Evolutionary conservation across 2,113 vertebrate species (phyloP).

Genomic region (Paramisgurnus dabryanus): DNA sequence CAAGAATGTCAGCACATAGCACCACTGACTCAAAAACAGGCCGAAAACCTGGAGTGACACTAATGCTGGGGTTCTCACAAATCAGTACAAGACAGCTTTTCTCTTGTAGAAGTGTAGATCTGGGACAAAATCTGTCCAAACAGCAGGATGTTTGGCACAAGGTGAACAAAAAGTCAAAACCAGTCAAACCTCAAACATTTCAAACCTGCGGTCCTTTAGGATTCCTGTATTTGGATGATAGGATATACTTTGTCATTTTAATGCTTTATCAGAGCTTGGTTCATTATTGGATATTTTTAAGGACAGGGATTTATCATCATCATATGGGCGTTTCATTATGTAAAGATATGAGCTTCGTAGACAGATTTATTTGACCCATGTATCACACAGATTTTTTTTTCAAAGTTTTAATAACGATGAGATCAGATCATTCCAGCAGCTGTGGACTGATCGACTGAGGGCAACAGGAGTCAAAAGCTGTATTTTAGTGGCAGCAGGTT

Average conservation of each 20-base stretch:
- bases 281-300: constrained; percentile 24
- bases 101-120: neutral
- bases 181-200: neutral
- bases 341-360: constrained; percentile 45
- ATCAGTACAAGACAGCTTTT: neutral
- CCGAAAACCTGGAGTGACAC: neutral
- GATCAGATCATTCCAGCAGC: constrained; percentile 42
- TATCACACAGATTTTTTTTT: constrained; percentile 35
- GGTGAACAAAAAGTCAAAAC: neutral
- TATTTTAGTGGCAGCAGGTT: constrained; percentile 24
- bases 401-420: constrained; percentile 46
- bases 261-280: constrained; percentile 32
- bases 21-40: neutral
- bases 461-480: constrained; percentile 46
- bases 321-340: constrained; percentile 42
- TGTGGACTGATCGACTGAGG: constrained; percentile 54
- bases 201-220: neutral
- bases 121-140: neutral
- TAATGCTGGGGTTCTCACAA: neutral
- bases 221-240: neutral
- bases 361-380: constrained; percentile 46
- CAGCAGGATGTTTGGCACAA: neutral
- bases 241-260: neutral
- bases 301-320: constrained; percentile 31
- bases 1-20: neutral